Evolutionary conservation across 2,797 vertebrate genomes (phyloP).

Genomic region (Carduelis carduelis): DNA sequence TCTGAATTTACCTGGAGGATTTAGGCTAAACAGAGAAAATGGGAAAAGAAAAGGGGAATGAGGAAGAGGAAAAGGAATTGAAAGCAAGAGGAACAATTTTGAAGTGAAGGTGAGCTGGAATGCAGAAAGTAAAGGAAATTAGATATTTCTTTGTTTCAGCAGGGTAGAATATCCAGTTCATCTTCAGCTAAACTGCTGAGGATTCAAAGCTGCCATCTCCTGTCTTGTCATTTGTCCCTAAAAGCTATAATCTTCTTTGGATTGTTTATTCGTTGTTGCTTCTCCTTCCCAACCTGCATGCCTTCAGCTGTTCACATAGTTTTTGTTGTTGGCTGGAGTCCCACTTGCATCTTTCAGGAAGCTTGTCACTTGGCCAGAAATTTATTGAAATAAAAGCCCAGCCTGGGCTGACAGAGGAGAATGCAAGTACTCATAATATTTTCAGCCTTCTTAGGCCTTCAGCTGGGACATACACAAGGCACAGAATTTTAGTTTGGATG

Average conservation of each 20-base stretch:
- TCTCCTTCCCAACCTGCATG: not conserved
- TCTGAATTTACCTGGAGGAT: not conserved
- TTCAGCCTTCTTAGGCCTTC: not conserved
- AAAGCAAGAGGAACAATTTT: not conserved
- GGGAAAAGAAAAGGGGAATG: not conserved
- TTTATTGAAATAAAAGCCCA: not conserved
- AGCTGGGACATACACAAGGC: not conserved
- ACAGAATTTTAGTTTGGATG: not conserved
- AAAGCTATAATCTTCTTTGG: not conserved
- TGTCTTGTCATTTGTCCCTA: not conserved
- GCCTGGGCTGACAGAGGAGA: not conserved
- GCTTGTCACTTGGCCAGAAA: conserved; percentile 17
- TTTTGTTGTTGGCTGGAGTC: not conserved
- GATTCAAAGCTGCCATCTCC: not conserved
- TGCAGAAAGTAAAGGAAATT: not conserved
- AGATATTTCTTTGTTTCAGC: not conserved
- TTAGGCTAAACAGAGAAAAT: not conserved
- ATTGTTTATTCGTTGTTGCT: not conserved
- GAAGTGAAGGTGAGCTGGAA: not conserved
- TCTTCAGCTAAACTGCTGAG: not conserved
- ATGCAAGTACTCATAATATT: not conserved
- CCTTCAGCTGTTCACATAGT: not conserved
- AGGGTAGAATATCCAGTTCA: not conserved
- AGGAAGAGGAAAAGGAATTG: not conserved
- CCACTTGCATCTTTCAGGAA: conserved; percentile 1